Base-by-base conservation (phyloP, 2,797 vertebrate genomes). In the Pseudomugil gertrudae region DNA sequence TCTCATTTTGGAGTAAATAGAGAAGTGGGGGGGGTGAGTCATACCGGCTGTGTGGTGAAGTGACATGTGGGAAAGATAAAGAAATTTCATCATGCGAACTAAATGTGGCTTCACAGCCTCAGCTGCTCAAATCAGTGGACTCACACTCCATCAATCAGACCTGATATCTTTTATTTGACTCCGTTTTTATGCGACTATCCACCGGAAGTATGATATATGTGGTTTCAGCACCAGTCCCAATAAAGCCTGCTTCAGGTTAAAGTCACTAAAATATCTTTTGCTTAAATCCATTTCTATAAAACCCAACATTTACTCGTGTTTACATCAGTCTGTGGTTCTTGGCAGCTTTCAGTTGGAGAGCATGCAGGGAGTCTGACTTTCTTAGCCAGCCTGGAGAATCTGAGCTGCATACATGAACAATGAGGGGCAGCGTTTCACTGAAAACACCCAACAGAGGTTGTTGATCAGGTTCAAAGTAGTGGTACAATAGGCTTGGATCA, bases 111-210 rank as follows among this genome's bases (percentile, higher is more conserved):
- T 14, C 70, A 60, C 60, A 30, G 58, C 62, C 63, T 87, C 57
- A 70, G 58, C 66, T 63, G 36, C 66, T 85, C 54, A 69, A 73
- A 89, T 90, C 76, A 74, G 27, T 54, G 57, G 15, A 81, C 80
- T 89, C 76, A 65, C 78, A 80, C 66, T 73, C 73, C 62, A 82
- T 85, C 75, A 76, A 68, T 87, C 81, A 64, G 72, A 30, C 43
- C 19, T 32, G 70, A 79, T 72, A 47, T 77, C 57, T 58, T 4
- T 3, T n/a, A 62, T 62, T 74, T 55, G 57, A 13, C 47, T 30
- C 70, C 0, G 3, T 61, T 72, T 74, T 53, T 51, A 81, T 9
- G 36, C 32, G 1, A 40, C 32, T 63, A 63, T 59, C 14, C 5
- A 3, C 24, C 43, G 54, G 33, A 72, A 33, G 56, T 53, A 2